Percentiles rank a stretch among this genome's conserved stretches.
phyloP scores from a whole-genome alignment of 2,888 invertebrate species.

The Alloplasta piceator region DNA sequence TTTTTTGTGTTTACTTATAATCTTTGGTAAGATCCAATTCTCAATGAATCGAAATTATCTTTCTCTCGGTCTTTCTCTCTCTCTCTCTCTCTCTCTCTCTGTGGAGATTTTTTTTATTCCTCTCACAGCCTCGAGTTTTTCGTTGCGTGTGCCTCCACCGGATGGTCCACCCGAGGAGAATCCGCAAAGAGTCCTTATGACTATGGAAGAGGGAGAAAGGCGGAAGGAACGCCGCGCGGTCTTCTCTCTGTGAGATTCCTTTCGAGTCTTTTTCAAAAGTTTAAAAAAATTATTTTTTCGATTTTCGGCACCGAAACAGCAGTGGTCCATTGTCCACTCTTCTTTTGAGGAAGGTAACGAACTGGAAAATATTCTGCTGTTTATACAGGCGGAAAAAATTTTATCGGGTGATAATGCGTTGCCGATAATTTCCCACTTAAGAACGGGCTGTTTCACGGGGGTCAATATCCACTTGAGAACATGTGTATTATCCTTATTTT shows the following conservation, averaged over 20 bases:
- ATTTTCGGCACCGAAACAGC: neutral
- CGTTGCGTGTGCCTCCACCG: no score
- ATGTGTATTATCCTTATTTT: neutral
- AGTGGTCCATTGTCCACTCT: slow-evolving; percentile 8
- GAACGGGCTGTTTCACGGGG: slow-evolving; percentile 8
- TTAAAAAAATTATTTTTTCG: slow-evolving; percentile 12
- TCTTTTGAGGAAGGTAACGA: neutral
- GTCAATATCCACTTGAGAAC: slow-evolving; percentile 13
- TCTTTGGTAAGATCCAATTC: no score
- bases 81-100: neutral
- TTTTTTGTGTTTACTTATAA: no score
- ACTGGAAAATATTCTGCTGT: neutral
- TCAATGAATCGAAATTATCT: neutral
- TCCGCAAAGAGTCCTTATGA: no score
- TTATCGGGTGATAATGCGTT: slow-evolving; percentile 20
- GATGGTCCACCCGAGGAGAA: no score
- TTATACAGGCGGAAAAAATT: no score
- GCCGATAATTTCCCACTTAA: slow-evolving; percentile 38
- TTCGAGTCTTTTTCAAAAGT: neutral
- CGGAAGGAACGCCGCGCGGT: neutral
- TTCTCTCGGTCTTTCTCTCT: neutral
- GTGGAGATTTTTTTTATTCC: neutral
- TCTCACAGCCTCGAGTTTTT: neutral
- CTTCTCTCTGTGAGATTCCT: slow-evolving; percentile 15
- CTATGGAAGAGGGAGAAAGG: no score